A percentile compares a stretch with the other conserved stretches of the same genome.
Evolutionary conservation across 2,113 vertebrate genomes (phyloP).

Genomic region (Petaurus breviceps): DNA sequence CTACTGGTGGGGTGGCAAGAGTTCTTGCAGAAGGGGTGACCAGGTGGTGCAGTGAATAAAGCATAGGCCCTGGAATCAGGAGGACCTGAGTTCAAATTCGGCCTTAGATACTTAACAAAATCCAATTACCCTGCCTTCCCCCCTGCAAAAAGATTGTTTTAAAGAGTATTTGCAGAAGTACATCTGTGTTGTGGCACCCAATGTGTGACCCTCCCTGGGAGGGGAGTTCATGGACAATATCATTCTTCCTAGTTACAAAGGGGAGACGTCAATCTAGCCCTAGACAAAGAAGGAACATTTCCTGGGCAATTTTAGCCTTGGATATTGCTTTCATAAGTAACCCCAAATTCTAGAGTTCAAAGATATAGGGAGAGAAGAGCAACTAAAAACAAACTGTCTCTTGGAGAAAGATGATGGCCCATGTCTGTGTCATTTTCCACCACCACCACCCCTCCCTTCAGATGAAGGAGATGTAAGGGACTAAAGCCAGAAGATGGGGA

Average conservation of each 20-base stretch:
- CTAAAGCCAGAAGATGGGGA: too few relatives aligned
- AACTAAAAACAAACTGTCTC: not conserved
- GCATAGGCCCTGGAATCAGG: too few relatives aligned
- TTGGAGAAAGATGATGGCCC: too few relatives aligned
- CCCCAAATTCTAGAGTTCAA: not conserved
- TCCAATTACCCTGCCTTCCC: too few relatives aligned
- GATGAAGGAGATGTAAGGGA: too few relatives aligned
- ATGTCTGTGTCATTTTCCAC: too few relatives aligned
- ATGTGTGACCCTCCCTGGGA: not conserved
- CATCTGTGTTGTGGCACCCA: not conserved
- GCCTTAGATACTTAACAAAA: too few relatives aligned
- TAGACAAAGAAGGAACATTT: not conserved
- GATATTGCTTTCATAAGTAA: not conserved
- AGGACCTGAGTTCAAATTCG: too few relatives aligned
- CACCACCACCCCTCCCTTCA: too few relatives aligned
- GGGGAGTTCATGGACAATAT: not conserved
- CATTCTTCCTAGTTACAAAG: not conserved
- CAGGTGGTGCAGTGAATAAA: too few relatives aligned
- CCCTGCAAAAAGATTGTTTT: too few relatives aligned
- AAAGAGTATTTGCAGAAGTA: not conserved
- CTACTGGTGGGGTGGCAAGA: not conserved
- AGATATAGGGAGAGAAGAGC: not conserved
- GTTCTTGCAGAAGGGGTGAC: not conserved
- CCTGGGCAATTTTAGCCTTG: not conserved
- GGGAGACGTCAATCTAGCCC: not conserved